Evolutionary conservation across 1,140 invertebrate species (phyloP), one percentile per base, ranked within the genome.

Genomic region (Apis florea): DNA sequence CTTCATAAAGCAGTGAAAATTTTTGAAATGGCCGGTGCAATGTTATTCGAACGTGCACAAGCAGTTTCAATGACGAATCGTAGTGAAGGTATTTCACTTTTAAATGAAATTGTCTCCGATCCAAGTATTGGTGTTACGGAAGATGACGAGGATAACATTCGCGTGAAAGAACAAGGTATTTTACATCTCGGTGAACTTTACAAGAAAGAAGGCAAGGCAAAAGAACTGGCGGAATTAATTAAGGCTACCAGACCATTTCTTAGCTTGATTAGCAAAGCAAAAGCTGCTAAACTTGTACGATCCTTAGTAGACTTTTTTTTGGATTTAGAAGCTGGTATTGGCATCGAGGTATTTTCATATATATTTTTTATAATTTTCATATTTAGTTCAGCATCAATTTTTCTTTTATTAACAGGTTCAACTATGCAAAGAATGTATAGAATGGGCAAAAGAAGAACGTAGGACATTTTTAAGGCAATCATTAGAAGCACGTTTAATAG

Each of bases 361-460:
- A 54, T 66, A 69, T 19, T 40, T 56, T 31, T 12, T n/a, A 24
- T 58, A 10, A 68, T 67, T 40, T 24, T 47, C 24, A 13, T 31
- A 31, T 0, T 51, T 8, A 40, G 15, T 49, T 15, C 12, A 12
- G 6, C n/a, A n/a, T 51, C 17, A 24, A 15, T 51, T 3, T 66
- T 54, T 24, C 0, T 75, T 73, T 21, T 79, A 19, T 78, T 17
- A 84, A 76, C 70, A 94, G 91, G 96, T 97, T 54, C 97, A 98
- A 93, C 94, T 98, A 59, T 98, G 97, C 92, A 97, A 98, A 94
- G 99, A 99, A 94, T 99, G 98, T 94, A 99, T 99, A 94, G 97
- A 99, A 94, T 99, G 99, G 99, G 98, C 99, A 26, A 99, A 99
- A 93, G 97, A 98, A 92, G 99, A 99, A 92, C 97, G 98, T 82